Conservation (phyloP, 2,113 vertebrate species). For the Columba janthina region DNA sequence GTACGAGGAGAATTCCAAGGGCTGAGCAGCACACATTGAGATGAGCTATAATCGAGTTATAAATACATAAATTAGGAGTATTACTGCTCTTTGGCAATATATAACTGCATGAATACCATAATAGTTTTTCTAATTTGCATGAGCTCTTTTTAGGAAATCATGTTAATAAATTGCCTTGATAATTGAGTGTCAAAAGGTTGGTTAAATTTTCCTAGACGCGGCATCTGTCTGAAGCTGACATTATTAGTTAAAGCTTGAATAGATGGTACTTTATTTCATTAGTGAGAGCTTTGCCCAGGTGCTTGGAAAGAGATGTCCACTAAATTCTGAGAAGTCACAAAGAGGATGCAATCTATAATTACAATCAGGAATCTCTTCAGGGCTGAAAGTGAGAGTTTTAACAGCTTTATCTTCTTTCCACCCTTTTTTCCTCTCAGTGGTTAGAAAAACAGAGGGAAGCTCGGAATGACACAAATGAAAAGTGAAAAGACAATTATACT, state of each 20-base stretch:
- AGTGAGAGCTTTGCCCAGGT: slow-evolving; percentile 76
- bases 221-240: slow-evolving; percentile 77
- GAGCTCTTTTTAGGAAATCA: slow-evolving; percentile 75
- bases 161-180: slow-evolving; percentile 84
- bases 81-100: slow-evolving; percentile 65
- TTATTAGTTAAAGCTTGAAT: slow-evolving; percentile 78
- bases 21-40: slow-evolving; percentile 9
- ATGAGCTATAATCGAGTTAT: slow-evolving; percentile 68
- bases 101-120: slow-evolving; percentile 71
- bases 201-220: slow-evolving; percentile 72
- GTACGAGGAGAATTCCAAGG: neutral
- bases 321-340: slow-evolving; percentile 76
- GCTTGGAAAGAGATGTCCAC: slow-evolving; percentile 64
- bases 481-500: slow-evolving; percentile 99
- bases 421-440: slow-evolving; percentile 75
- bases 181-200: slow-evolving; percentile 81
- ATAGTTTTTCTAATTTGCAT: slow-evolving; percentile 83
- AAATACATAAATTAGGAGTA: slow-evolving; percentile 65
- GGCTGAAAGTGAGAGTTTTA: slow-evolving; percentile 80
- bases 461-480: slow-evolving; percentile 97
- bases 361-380: slow-evolving; percentile 80
- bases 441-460: slow-evolving; percentile 85
- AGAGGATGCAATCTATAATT: slow-evolving; percentile 85
- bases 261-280: slow-evolving; percentile 75
- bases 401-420: slow-evolving; percentile 80